Conservation (phyloP, 2,797 vertebrate genomes). For the Euthynnus affinis region DNA sequence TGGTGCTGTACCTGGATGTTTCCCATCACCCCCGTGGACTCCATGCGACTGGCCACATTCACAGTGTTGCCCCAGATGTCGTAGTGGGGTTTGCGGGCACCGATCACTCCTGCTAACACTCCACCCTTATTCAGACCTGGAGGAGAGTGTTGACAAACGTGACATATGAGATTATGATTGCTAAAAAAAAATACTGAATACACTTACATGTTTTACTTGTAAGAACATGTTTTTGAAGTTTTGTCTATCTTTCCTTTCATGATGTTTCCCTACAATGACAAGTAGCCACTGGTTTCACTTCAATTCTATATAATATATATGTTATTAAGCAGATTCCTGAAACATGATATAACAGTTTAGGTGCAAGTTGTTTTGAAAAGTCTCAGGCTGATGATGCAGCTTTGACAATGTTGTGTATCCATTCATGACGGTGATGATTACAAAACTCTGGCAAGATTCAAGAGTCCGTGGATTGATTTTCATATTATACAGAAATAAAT, state of each 20-base stretch:
- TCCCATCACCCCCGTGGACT: constrained; percentile 97
- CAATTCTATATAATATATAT: no score
- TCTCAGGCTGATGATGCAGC: neutral
- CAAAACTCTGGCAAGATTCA: neutral
- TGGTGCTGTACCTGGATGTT: constrained; percentile 92
- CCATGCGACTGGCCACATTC: constrained; percentile 98
- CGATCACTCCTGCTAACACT: constrained; percentile 95
- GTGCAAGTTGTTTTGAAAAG: neutral
- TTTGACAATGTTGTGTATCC: neutral
- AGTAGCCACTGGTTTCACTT: no score
- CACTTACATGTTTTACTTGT: no score
- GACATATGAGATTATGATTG: constrained; percentile 1
- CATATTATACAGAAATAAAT: neutral
- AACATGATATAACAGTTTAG: neutral
- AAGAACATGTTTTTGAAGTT: no score
- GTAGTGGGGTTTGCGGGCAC: constrained; percentile 96
- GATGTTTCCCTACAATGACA: no score
- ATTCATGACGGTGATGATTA: neutral
- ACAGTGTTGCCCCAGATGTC: constrained; percentile 99
- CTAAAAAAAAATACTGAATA: no score
- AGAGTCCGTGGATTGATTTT: neutral
- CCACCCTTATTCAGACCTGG: constrained; percentile 96
- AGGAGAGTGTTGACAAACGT: constrained; percentile 5
- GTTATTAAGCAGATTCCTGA: no score
- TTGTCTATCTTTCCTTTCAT: no score